Evolutionary conservation across 2,113 vertebrate genomes (phyloP).

Genomic region (Anhinga rufa): DNA sequence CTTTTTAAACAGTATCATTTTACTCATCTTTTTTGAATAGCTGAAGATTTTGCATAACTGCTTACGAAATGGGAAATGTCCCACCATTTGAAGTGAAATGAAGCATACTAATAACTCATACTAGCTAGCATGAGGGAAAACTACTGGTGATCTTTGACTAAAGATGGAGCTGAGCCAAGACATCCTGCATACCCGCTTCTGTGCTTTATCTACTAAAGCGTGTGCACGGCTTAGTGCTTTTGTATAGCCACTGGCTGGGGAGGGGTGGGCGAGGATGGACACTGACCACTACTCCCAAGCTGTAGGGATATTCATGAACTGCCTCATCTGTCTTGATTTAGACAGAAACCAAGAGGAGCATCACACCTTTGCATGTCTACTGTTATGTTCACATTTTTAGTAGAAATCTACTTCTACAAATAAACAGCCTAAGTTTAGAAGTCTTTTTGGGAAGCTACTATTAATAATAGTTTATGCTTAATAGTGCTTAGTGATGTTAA

Average conservation of each 20-base stretch:
- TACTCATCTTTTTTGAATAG: background rate
- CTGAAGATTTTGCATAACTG: background rate
- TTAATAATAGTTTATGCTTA: background rate
- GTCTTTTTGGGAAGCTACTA: background rate
- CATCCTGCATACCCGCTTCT: background rate
- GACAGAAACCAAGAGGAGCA: background rate
- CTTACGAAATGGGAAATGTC: background rate
- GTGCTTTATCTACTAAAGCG: background rate
- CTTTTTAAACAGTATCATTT: background rate
- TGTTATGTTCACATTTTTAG: background rate
- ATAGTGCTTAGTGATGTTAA: background rate
- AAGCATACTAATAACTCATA: background rate
- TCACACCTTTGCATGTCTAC: background rate
- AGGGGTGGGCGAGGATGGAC: background rate
- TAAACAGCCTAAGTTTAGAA: background rate
- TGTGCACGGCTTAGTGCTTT: fast-evolving
- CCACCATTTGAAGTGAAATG: background rate
- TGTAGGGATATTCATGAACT: background rate
- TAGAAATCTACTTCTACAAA: background rate
- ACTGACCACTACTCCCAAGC: background rate
- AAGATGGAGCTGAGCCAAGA: background rate
- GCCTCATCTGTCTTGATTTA: background rate
- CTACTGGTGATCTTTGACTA: background rate
- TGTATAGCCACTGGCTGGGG: background rate
- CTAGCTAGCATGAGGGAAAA: background rate